Evolutionary conservation across 2,888 invertebrate species (phyloP), one percentile per base, ranked within the genome.

Genomic region (Acrobasis consociella): DNA sequence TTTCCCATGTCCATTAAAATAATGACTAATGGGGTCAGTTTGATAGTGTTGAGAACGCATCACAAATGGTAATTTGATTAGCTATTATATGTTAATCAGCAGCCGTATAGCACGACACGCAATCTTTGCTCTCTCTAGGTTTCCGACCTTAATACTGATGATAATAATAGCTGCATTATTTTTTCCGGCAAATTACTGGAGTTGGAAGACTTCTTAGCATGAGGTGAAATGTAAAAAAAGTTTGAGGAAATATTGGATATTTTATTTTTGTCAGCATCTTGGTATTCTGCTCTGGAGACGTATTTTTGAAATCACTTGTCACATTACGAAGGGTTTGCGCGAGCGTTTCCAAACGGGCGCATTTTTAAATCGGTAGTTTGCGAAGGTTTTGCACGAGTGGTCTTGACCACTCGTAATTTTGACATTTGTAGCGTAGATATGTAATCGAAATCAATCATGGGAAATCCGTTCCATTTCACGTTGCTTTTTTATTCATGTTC

Each of bases 31-130:
- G 69, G 71, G 69, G 70, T 72, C 72, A 72, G 72, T 77, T 75
- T 81, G 76, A 81, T 79, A 72, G 72, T 76, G 78, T 75, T 72
- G 74, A 76, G 79, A 78, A 81, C 77, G 74, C 76, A 80, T 78
- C 67, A 72, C 75, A 77, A 78, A 83, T 84, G 77, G 77, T 81
- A 79, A 79, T 82, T 73, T 80, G 74, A 81, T 80, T 78, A 75
- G 75, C 77, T 77, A 84, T 84, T 86, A 85, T 80, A 85, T 84
- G 82, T 77, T 83, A 82, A 86, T 83, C 77, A 78, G 74, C 77
- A 80, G 78, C 76, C 78, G 76, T 80, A 80, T 75, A 72, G 74
- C 75, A 72, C 77, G 71, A 62, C 80, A 83, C 78, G 79, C 78
- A 72, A 79, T 62, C 68, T 55, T 52, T 58, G 60, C 63, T 67